Evolutionary conservation across 1,140 invertebrate genomes (phyloP).

Genomic region (Lycorma delicatula): DNA sequence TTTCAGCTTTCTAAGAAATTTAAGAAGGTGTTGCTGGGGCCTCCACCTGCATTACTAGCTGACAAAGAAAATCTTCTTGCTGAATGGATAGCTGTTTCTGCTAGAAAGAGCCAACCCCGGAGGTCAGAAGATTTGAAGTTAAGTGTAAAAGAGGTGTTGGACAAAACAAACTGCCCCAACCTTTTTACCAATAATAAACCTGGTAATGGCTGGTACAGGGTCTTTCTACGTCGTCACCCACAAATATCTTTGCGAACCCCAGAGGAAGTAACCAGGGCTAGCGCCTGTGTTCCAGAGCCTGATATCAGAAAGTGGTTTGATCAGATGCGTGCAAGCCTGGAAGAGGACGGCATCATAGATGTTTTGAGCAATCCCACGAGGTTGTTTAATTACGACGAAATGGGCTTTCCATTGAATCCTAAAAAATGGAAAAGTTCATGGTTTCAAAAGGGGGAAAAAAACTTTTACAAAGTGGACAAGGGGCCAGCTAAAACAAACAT

Average conservation of each 20-base stretch:
- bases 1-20: neutral
- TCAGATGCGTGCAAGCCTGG: conserved; percentile 27
- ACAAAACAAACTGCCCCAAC: conserved; percentile 8
- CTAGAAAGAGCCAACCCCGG: neutral
- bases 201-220: conserved; percentile 33
- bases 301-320: conserved; percentile 31
- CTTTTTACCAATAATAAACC: conserved; percentile 31
- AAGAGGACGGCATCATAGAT: conserved; percentile 12
- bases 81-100: neutral
- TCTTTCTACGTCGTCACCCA: conserved; percentile 31
- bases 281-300: conserved; percentile 25
- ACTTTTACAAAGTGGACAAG: conserved; percentile 4
- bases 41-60: neutral
- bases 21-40: neutral
- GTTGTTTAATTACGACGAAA: conserved; percentile 21
- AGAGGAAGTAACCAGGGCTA: conserved; percentile 26
- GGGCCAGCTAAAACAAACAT: neutral
- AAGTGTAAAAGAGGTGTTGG: neutral
- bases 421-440: conserved; percentile 3
- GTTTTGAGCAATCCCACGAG: conserved; percentile 20
- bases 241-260: conserved; percentile 22
- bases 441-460: neutral
- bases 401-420: conserved; percentile 10
- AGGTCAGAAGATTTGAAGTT: neutral
- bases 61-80: neutral